These are phyloP conservation scores for Parazoanthus darwini DNA, from an alignment of 92 coral and sea anemone species.

Conservation along the genomic window DNA sequence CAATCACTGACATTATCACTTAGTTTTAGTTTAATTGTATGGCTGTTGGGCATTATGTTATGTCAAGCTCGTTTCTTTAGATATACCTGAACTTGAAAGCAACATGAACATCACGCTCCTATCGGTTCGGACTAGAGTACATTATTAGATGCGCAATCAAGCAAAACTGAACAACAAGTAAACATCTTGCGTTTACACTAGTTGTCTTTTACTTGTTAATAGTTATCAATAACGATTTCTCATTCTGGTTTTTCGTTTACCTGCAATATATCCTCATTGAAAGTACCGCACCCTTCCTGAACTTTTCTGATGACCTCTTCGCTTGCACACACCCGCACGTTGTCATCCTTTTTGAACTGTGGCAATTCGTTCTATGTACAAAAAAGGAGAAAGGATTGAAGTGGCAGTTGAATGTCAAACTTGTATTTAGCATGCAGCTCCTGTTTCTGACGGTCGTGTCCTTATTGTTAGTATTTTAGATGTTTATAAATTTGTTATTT, in stretches of 20 bases:
- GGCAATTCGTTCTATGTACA: background rate
- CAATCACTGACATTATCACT: no score
- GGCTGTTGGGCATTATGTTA: no score
- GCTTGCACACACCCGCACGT: background rate
- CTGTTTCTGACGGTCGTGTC: no score
- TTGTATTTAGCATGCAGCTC: no score
- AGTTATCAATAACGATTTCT: background rate
- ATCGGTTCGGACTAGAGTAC: no score
- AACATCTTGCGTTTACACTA: background rate
- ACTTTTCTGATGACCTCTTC: background rate
- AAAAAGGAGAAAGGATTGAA: background rate
- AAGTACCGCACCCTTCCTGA: background rate
- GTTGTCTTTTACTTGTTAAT: background rate
- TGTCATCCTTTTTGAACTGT: background rate
- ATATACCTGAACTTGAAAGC: no score
- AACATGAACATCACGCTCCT: no score
- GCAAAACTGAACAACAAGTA: background rate
- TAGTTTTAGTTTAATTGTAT: no score
- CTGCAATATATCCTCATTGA: background rate
- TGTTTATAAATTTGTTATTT: no score
- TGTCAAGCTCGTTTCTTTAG: no score
- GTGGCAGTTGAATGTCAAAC: background rate
- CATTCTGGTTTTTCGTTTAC: background rate
- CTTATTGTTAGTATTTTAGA: no score
- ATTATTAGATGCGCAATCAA: background rate